Conservation (phyloP, 2,888 invertebrate genomes). For the Psylliodes chrysocephalus region DNA sequence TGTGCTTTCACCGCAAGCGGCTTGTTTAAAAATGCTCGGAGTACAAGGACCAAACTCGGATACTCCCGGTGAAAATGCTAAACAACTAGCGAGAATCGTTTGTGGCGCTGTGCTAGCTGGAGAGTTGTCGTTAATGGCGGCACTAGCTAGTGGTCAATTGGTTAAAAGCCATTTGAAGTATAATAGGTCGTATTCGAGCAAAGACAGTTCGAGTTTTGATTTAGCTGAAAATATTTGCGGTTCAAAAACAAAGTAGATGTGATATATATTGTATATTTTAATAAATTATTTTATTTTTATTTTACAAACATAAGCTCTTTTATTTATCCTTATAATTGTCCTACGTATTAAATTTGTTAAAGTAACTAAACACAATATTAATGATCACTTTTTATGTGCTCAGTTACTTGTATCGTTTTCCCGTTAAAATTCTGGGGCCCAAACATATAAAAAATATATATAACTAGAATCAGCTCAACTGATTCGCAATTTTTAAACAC, state of each 20-base stretch:
- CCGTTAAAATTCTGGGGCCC: no score
- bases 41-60: slow-evolving; percentile 77
- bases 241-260: slow-evolving; percentile 15
- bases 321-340: no score
- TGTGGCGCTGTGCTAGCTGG: slow-evolving; percentile 96
- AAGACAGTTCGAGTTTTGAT: slow-evolving; percentile 32
- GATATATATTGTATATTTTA: slow-evolving; percentile 15
- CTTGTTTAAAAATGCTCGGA: slow-evolving; percentile 88
- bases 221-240: slow-evolving; percentile 11
- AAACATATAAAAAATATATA: no score
- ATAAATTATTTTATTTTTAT: slow-evolving; percentile 15
- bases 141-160: slow-evolving; percentile 92
- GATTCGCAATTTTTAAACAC: no score
- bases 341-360: no score
- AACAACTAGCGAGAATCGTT: slow-evolving; percentile 85
- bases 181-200: slow-evolving; percentile 75
- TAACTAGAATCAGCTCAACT: no score
- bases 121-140: slow-evolving; percentile 95
- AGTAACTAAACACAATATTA: no score
- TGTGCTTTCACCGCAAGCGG: slow-evolving; percentile 86
- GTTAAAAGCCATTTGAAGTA: slow-evolving; percentile 95
- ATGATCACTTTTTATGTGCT: no score
- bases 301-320: neutral
- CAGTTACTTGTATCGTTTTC: no score
- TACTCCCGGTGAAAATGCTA: slow-evolving; percentile 87